These are phyloP conservation scores for Athripsodes cinereus DNA, from an alignment of 2,888 invertebrate genomes.

Conservation along the genomic window DNA sequence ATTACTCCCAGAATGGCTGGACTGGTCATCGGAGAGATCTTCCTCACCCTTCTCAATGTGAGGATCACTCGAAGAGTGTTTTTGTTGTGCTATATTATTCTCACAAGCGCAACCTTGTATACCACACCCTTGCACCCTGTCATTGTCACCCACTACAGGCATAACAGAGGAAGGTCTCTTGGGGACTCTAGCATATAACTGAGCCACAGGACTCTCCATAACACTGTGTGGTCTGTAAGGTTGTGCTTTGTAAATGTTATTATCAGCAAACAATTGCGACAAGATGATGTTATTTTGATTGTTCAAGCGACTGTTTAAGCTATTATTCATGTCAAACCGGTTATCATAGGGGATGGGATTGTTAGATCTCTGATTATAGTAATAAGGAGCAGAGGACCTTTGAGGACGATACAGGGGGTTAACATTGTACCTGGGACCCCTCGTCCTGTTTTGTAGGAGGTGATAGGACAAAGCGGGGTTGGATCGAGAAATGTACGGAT, in stretches of 20 bases:
- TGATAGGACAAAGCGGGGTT: conserved; percentile 37
- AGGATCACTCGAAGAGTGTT: conserved; percentile 28
- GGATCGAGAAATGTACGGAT: conserved; percentile 36
- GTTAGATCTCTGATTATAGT: conserved; percentile 43
- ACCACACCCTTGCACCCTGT: conserved; percentile 37
- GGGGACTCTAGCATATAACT: conserved; percentile 35
- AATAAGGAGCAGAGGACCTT: conserved; percentile 36
- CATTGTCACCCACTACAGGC: conserved; percentile 32
- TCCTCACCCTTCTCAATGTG: conserved; percentile 18
- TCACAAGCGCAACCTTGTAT: conserved; percentile 38
- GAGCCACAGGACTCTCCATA: conserved; percentile 34
- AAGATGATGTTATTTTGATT: conserved; percentile 18
- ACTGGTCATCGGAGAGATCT: conserved; percentile 15
- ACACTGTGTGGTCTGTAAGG: conserved; percentile 45
- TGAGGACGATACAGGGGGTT: conserved; percentile 20
- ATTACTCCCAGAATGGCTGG: conserved; percentile 13
- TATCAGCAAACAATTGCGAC: conserved; percentile 24
- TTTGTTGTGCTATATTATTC: conserved; percentile 28
- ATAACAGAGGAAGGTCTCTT: conserved; percentile 44
- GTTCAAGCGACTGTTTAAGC: conserved; percentile 6
- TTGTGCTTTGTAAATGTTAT: conserved; percentile 35
- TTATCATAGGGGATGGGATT: conserved; percentile 33
- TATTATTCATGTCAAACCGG: conserved; percentile 8
- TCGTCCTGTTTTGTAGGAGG: conserved; percentile 35
- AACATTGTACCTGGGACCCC: conserved; percentile 16